A percentile compares a stretch with the other conserved stretches of the same genome.
Conservation (phyloP, 2,888 invertebrate genomes). For the Epinotia nisella region DNA sequence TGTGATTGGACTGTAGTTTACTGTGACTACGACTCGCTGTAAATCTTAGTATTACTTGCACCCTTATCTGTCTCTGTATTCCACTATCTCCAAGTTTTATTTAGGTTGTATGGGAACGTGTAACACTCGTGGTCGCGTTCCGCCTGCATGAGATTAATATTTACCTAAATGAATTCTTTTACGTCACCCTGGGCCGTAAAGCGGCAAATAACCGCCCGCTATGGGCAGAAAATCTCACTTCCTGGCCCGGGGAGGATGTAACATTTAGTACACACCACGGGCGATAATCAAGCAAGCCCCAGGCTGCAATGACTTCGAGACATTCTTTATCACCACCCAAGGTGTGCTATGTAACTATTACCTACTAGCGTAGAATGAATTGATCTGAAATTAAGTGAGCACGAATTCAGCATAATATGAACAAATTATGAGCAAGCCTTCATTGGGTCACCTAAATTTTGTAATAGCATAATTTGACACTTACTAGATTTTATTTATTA, state of each 20-base stretch:
- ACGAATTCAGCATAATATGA: slow-evolving; percentile 29
- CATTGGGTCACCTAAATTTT: slow-evolving; percentile 38
- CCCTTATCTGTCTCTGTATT: slow-evolving; percentile 20
- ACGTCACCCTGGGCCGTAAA: not conserved
- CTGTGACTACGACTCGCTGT: slow-evolving; percentile 37
- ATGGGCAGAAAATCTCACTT: not conserved
- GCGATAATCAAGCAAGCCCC: not conserved
- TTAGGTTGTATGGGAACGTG: slow-evolving; percentile 25
- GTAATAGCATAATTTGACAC: slow-evolving; percentile 47
- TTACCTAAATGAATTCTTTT: slow-evolving; percentile 5
- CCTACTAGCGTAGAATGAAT: slow-evolving; percentile 27
- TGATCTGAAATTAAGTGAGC: slow-evolving; percentile 31
- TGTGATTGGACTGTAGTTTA: slow-evolving; percentile 9
- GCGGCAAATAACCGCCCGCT: not conserved
- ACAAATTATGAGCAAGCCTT: slow-evolving; percentile 41
- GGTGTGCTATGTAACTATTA: not conserved
- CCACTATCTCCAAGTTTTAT: slow-evolving; percentile 26
- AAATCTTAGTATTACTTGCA: slow-evolving; percentile 58
- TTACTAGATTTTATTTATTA: slow-evolving; percentile 53
- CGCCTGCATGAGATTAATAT: slow-evolving; percentile 25
- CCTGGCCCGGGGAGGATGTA: not conserved
- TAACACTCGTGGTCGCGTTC: slow-evolving; percentile 11
- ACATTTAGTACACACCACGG: not conserved
- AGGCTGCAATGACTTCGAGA: too few species aligned
- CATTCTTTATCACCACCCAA: not conserved